These are phyloP conservation scores for Hermetia illucens DNA, from an alignment of 1,140 invertebrate species.

Conservation along the genomic window DNA sequence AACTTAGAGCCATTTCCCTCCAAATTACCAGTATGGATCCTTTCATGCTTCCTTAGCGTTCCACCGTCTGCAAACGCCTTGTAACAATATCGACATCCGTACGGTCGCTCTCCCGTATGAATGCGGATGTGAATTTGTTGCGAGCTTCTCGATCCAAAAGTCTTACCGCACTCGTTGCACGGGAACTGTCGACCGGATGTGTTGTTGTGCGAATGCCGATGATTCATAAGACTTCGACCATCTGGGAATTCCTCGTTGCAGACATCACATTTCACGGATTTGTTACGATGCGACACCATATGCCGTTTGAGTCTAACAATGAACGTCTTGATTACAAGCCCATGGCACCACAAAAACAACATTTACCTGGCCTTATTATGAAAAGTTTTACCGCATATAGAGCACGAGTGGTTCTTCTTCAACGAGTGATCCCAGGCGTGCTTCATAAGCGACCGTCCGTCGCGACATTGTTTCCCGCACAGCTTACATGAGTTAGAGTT, in stretches of 20 bases:
- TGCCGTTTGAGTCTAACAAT: slow-evolving; percentile 36
- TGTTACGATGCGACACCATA: slow-evolving; percentile 53
- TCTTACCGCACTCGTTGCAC: slow-evolving; percentile 72
- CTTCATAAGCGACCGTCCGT: slow-evolving; percentile 48
- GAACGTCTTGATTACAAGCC: neutral
- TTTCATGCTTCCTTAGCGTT: slow-evolving; percentile 91
- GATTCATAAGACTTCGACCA: slow-evolving; percentile 50
- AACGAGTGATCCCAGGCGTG: slow-evolving; percentile 46
- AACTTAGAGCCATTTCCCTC: too few species aligned
- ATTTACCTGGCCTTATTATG: slow-evolving; percentile 42
- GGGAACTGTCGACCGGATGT: slow-evolving; percentile 56
- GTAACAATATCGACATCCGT: slow-evolving; percentile 93
- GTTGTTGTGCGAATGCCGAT: slow-evolving; percentile 48
- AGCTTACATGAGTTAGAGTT: slow-evolving; percentile 39
- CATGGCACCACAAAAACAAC: neutral
- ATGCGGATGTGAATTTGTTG: slow-evolving; percentile 84
- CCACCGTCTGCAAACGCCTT: slow-evolving; percentile 98
- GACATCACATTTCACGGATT: slow-evolving; percentile 51
- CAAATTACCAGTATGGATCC: slow-evolving; percentile 88
- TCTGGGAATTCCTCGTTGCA: slow-evolving; percentile 58
- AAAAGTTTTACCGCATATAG: slow-evolving; percentile 51
- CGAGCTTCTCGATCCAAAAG: slow-evolving; percentile 77
- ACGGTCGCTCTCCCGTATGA: slow-evolving; percentile 65
- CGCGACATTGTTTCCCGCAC: slow-evolving; percentile 53
- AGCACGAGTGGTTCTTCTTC: slow-evolving; percentile 45